These are phyloP conservation scores for Panulirus ornatus DNA, from an alignment of 1,140 invertebrate genomes.

Conservation along the genomic window DNA sequence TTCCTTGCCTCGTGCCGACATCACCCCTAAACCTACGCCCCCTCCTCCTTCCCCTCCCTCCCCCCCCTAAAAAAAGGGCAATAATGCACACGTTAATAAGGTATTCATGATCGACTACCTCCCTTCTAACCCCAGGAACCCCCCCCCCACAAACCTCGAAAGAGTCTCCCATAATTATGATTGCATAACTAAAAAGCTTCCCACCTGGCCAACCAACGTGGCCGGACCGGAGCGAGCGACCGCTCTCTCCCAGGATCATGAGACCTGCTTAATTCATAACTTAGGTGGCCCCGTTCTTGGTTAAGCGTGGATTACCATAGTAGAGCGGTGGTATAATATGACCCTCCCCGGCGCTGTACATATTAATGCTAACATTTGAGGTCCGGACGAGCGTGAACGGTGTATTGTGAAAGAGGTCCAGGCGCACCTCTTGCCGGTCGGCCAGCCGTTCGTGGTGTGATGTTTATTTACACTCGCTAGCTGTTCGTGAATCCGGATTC, in stretches of 20 bases:
- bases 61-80: background rate
- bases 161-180: background rate
- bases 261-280: constrained; percentile 42
- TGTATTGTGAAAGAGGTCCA: no score
- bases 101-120: background rate
- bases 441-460: no score
- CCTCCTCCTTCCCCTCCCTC: background rate
- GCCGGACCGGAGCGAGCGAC: background rate
- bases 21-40: background rate
- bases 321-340: background rate
- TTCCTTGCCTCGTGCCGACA: no score
- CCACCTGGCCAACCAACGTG: background rate
- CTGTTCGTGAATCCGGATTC: no score
- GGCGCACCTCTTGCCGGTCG: no score
- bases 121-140: no score
- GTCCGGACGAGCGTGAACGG: constrained; percentile 16
- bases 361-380: constrained; percentile 58
- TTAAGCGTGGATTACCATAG: constrained; percentile 42
- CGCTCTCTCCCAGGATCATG: no score
- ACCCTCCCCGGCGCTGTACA: constrained; percentile 38
- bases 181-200: background rate
- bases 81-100: background rate
- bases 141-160: no score
- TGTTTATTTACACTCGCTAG: no score
- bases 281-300: constrained; percentile 27